phyloP scores from a whole-genome alignment of 2,888 invertebrate species.

The Azorinus chamasolen region DNA sequence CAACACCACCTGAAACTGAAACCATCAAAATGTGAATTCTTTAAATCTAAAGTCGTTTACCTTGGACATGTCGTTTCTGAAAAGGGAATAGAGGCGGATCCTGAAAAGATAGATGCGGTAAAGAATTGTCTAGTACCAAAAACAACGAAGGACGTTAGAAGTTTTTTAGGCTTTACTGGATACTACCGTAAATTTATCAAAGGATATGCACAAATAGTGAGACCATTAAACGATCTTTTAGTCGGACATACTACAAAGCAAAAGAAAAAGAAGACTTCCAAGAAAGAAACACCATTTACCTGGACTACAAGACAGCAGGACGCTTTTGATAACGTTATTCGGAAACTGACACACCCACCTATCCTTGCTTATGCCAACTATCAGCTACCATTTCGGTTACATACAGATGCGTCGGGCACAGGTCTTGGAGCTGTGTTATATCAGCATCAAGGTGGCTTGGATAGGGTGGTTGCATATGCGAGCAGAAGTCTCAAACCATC shows the following conservation, averaged over 20 bases:
- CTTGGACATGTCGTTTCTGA: conserved; percentile 26
- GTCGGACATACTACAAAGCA: conserved; percentile 15
- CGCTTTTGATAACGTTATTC: conserved; percentile 16
- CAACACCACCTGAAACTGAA: conserved; percentile 25
- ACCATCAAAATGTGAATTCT: conserved; percentile 34
- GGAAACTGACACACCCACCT: conserved; percentile 15
- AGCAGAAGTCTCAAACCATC: conserved; percentile 23
- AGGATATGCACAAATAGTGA: conserved; percentile 4
- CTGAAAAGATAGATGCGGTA: conserved; percentile 22
- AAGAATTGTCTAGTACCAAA: conserved; percentile 23
- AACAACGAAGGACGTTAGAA: conserved; percentile 11
- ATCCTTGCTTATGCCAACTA: conserved; percentile 34
- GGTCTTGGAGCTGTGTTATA: conserved; percentile 32
- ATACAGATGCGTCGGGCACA: conserved; percentile 20
- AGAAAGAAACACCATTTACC: conserved; percentile 11
- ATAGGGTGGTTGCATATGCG: conserved; percentile 26
- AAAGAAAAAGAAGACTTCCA: background rate
- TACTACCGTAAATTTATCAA: conserved; percentile 31
- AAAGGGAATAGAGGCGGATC: conserved; percentile 26
- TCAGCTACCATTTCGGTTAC: conserved; percentile 8
- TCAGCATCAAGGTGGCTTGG: conserved; percentile 8
- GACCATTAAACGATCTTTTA: conserved; percentile 20
- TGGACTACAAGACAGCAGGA: conserved; percentile 14
- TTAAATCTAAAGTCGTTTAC: conserved; percentile 15
- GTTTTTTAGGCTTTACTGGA: conserved; percentile 25